Conservation (phyloP, 2,797 vertebrate genomes). For the Tadarida brasiliensis region DNA sequence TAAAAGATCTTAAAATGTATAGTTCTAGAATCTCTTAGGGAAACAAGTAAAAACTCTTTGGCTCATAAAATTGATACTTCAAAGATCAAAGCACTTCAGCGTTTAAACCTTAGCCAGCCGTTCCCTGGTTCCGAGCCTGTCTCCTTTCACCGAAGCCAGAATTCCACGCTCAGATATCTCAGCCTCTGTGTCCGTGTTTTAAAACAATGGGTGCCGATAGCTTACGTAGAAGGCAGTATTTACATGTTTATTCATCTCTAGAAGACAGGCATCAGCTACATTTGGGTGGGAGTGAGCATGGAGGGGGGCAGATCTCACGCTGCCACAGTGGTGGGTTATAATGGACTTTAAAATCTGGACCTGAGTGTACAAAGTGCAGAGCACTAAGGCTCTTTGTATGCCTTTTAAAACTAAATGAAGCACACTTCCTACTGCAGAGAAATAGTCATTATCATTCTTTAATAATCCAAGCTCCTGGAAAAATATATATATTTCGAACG, state of each 20-base stretch:
- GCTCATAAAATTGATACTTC: neutral
- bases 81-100: neutral
- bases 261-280: neutral
- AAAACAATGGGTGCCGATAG: neutral
- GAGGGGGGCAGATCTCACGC: neutral
- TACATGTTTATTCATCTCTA: neutral
- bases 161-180: neutral
- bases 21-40: neutral
- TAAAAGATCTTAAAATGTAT: neutral
- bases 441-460: neutral
- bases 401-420: conserved; percentile 22
- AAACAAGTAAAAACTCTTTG: neutral
- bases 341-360: neutral
- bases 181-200: neutral
- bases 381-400: neutral
- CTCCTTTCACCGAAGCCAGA: neutral
- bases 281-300: accelerated
- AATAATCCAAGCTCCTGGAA: neutral
- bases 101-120: neutral
- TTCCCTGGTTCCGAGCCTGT: neutral
- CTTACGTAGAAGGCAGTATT: neutral
- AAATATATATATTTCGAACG: neutral
- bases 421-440: neutral
- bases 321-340: neutral
- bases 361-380: neutral